Conservation (phyloP, 2,113 vertebrate genomes). For the Numida meleagris region DNA sequence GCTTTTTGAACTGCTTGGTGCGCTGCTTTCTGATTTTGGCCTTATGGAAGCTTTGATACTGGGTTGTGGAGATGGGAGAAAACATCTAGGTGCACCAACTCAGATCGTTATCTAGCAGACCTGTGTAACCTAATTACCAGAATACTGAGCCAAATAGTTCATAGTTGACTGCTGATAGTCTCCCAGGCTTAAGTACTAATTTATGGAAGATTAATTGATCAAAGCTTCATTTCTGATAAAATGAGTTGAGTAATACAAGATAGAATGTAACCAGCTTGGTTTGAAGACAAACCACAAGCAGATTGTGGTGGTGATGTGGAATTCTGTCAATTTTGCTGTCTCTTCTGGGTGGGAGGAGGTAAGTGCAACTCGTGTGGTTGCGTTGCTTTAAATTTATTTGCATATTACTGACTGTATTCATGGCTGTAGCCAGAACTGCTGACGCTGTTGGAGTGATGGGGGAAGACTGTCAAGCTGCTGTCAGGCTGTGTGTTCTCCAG, state of each 20-base stretch:
- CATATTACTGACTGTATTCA: slow-evolving; percentile 14
- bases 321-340: slow-evolving; percentile 49
- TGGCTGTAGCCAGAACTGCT: slow-evolving; percentile 19
- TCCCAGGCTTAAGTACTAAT: slow-evolving; percentile 23
- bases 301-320: slow-evolving; percentile 42
- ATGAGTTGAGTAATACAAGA: slow-evolving; percentile 33
- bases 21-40: not conserved
- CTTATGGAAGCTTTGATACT: not conserved
- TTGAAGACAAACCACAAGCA: slow-evolving; percentile 46
- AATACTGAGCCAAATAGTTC: slow-evolving; percentile 1
- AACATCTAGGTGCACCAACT: not conserved
- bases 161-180: slow-evolving; percentile 19
- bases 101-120: slow-evolving; percentile 21
- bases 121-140: slow-evolving; percentile 24
- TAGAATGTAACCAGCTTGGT: not conserved
- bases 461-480: not conserved
- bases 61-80: not conserved
- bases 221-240: slow-evolving; percentile 45
- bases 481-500: not conserved
- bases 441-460: not conserved
- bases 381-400: slow-evolving; percentile 10
- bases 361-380: not conserved
- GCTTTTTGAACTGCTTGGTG: not conserved
- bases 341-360: slow-evolving; percentile 7
- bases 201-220: slow-evolving; percentile 52